Conservation (phyloP, 2,888 invertebrate genomes). For the Pheosia tremula region DNA sequence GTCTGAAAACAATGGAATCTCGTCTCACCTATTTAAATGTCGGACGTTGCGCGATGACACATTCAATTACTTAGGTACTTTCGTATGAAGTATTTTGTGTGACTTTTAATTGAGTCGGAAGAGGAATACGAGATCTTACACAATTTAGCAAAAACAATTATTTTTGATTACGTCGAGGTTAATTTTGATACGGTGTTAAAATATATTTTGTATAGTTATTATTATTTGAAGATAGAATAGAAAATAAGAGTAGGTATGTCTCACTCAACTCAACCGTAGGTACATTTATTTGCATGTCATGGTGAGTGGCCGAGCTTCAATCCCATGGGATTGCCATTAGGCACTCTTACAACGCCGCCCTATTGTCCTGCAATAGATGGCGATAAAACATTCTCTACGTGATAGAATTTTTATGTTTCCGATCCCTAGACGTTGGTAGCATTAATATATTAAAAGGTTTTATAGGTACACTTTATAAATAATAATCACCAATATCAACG, state of each 20-base stretch:
- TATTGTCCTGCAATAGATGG: conserved; percentile 75
- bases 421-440: conserved; percentile 62
- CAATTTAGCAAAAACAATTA: conserved; percentile 8
- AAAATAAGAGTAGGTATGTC: conserved; percentile 8
- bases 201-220: background rate
- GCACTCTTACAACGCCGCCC: conserved; percentile 66
- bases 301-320: conserved; percentile 33
- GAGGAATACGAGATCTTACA: conserved; percentile 13
- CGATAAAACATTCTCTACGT: conserved; percentile 76
- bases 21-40: conserved; percentile 30
- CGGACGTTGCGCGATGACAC: conserved; percentile 21
- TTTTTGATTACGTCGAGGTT: conserved; percentile 1
- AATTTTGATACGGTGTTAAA: conserved; percentile 7
- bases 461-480: conserved; percentile 28
- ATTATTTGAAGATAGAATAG: too few species aligned
- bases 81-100: conserved; percentile 9
- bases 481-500: conserved; percentile 34
- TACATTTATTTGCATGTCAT: conserved; percentile 46
- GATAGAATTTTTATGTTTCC: conserved; percentile 82
- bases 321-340: conserved; percentile 48
- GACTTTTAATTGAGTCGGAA: conserved; percentile 7
- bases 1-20: conserved; percentile 36
- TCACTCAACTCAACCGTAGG: conserved; percentile 18
- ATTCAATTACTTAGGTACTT: conserved; percentile 30
- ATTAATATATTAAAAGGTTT: conserved; percentile 53